Percentiles rank a stretch among this genome's conserved stretches.
These are phyloP conservation scores for Rhabdophis nuchalis DNA, from an alignment of 2,797 vertebrate genomes.

Conservation along the genomic window DNA sequence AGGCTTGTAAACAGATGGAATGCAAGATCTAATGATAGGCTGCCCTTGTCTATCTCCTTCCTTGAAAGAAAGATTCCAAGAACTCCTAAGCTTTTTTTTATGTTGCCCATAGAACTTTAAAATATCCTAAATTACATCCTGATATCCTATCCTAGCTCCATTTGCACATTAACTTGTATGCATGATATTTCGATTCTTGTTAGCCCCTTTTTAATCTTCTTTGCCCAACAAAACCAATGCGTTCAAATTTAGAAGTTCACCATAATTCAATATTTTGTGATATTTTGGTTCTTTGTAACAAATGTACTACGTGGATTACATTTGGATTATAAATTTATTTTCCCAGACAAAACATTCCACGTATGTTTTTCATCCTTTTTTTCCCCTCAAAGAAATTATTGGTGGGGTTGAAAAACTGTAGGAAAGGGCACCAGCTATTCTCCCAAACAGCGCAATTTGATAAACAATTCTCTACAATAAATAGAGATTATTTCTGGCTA, in stretches of 20 bases:
- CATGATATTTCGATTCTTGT: not conserved
- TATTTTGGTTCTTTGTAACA: not conserved
- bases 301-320: not conserved
- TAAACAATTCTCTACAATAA: not conserved
- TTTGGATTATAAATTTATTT: not conserved
- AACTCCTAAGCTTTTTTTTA: not conserved
- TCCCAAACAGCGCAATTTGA: not conserved
- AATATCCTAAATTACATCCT: not conserved
- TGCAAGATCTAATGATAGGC: not conserved
- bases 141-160: not conserved
- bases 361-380: not conserved
- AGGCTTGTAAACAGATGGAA: not conserved
- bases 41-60: not conserved
- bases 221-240: not conserved
- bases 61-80: not conserved
- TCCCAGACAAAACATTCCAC: not conserved
- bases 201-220: not conserved
- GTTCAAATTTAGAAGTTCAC: not conserved
- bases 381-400: not conserved
- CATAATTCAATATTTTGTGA: not conserved
- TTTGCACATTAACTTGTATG: not conserved
- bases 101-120: not conserved
- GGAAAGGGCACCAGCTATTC: not conserved
- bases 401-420: not conserved
- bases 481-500: not conserved